Percentiles rank a stretch among this genome's conserved stretches.
phyloP scores from a whole-genome alignment of 2,113 vertebrate species.

The Oncorhynchus tshawytscha region DNA sequence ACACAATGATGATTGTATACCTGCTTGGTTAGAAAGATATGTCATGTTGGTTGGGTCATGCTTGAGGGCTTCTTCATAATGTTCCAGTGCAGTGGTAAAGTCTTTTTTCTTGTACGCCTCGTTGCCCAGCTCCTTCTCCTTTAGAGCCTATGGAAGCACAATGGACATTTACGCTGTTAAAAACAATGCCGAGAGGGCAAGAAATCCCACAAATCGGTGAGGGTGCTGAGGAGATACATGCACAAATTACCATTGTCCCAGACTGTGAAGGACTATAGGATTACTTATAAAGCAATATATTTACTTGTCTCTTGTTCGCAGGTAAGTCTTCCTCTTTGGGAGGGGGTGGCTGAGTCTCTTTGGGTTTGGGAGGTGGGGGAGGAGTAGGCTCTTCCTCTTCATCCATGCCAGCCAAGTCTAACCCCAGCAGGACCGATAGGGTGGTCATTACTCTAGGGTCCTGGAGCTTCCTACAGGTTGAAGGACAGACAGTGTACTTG shows the following conservation, averaged over 20 bases:
- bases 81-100: slow-evolving; percentile 81
- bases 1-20: slow-evolving; percentile 51
- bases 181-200: background rate
- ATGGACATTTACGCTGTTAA: background rate
- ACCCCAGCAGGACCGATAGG: slow-evolving; percentile 85
- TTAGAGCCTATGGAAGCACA: slow-evolving; percentile 73
- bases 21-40: slow-evolving; percentile 89
- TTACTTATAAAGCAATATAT: background rate
- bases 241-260: background rate
- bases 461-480: slow-evolving; percentile 80
- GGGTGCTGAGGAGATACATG: background rate
- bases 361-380: slow-evolving; percentile 79
- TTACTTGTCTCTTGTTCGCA: slow-evolving; percentile 86
- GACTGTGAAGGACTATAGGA: background rate
- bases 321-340: slow-evolving; percentile 89
- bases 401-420: slow-evolving; percentile 84
- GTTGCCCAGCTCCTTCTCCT: slow-evolving; percentile 88
- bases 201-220: background rate
- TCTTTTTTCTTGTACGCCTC: slow-evolving; percentile 89
- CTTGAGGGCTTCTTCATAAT: slow-evolving; percentile 81
- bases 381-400: slow-evolving; percentile 78
- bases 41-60: slow-evolving; percentile 91
- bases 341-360: slow-evolving; percentile 80
- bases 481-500: background rate
- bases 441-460: slow-evolving; percentile 90